Conservation (phyloP, 2,113 vertebrate species). For the Aptenodytes forsteri region DNA sequence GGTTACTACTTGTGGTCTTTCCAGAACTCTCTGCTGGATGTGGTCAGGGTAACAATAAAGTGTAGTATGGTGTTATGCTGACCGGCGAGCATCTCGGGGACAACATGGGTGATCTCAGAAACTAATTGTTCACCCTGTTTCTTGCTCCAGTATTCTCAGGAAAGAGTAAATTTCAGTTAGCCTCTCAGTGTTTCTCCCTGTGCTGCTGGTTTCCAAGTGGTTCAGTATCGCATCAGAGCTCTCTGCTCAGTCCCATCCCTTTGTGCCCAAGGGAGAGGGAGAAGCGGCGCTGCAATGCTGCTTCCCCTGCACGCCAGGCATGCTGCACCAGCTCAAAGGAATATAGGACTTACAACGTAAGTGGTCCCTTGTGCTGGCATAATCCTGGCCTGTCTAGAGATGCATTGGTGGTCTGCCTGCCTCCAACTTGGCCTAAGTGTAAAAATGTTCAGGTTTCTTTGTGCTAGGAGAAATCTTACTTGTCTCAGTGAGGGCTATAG, state of each 20-base stretch:
- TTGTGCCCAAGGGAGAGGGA: not conserved
- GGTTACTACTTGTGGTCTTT: not conserved
- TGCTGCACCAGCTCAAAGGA: not conserved
- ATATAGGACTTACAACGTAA: not conserved
- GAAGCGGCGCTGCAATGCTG: not conserved
- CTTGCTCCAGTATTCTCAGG: not conserved
- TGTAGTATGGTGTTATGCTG: not conserved
- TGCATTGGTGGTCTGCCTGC: not conserved
- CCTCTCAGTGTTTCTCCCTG: not conserved
- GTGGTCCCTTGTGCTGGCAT: not conserved
- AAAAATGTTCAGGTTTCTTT: not conserved
- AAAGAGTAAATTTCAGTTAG: not conserved
- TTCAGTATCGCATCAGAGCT: not conserved
- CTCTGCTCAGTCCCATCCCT: not conserved
- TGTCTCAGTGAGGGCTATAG: not conserved
- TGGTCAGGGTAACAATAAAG: not conserved
- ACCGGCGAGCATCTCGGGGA: not conserved
- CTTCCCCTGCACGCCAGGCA: accelerated
- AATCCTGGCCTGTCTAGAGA: not conserved
- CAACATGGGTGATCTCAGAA: not conserved
- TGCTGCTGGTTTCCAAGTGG: not conserved
- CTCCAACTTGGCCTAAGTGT: not conserved
- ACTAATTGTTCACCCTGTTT: not conserved
- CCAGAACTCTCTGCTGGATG: not conserved
- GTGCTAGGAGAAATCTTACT: not conserved